phyloP scores from a whole-genome alignment of 1,140 invertebrate species.

The Bactericera cockerelli region DNA sequence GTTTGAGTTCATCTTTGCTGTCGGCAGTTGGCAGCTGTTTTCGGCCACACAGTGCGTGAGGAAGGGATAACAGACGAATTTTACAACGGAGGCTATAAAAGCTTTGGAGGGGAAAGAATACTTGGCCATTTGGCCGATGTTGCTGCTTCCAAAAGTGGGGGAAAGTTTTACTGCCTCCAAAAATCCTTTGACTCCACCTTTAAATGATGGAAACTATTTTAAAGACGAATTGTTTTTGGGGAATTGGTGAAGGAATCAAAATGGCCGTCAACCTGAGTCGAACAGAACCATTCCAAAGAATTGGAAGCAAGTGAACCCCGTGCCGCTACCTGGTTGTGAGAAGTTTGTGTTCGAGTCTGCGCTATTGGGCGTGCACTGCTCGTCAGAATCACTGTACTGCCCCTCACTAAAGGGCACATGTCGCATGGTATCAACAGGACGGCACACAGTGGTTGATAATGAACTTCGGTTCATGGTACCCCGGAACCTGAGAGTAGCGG shows the following conservation, averaged over 20 bases:
- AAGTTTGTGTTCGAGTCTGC: conserved; percentile 23
- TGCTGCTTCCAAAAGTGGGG: conserved; percentile 59
- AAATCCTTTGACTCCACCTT: conserved; percentile 55
- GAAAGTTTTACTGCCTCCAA: conserved; percentile 45
- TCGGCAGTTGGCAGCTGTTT: conserved; percentile 15
- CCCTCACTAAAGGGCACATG: conserved; percentile 20
- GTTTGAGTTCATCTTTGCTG: conserved; percentile 27
- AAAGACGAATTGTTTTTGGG: conserved; percentile 41
- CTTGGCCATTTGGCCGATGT: conserved; percentile 41
- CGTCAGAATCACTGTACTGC: conserved; percentile 22
- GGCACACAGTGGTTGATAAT: conserved; percentile 66
- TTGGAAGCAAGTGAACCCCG: conserved; percentile 18
- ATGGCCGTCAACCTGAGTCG: conserved; percentile 40
- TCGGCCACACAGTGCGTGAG: conserved; percentile 25
- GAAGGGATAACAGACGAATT: conserved; percentile 28
- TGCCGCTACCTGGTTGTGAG: conserved; percentile 21
- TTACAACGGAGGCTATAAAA: conserved; percentile 27
- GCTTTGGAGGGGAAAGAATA: conserved; percentile 27
- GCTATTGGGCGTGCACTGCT: conserved; percentile 30
- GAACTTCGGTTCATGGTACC: conserved; percentile 57
- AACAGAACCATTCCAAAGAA: conserved; percentile 41
- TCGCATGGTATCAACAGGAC: conserved; percentile 64
- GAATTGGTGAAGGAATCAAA: conserved; percentile 53
- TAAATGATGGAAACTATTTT: conserved; percentile 63
- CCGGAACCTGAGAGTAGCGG: conserved; percentile 57